Percentiles rank a stretch among this genome's conserved stretches.
phyloP scores from a whole-genome alignment of 2,113 vertebrate species.

The Alexandromys fortis region DNA sequence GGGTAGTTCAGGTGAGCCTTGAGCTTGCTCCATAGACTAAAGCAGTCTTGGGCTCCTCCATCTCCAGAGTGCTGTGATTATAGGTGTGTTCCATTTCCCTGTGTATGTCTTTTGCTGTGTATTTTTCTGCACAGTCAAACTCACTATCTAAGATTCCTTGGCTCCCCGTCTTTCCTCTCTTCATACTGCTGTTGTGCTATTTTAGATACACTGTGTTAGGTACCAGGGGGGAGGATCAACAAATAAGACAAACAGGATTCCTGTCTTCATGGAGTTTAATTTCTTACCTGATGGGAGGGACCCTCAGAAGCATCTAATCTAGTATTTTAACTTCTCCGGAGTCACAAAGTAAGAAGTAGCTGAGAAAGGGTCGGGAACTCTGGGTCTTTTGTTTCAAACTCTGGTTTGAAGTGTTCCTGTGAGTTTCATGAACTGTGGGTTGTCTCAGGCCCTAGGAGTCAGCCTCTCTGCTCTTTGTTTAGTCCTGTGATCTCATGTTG shows the following conservation, averaged over 20 bases:
- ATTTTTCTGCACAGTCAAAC: neutral
- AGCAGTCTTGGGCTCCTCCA: neutral
- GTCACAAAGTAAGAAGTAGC: neutral
- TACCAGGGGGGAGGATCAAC: neutral
- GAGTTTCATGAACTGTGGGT: neutral
- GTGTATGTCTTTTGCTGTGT: neutral
- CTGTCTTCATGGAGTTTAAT: neutral
- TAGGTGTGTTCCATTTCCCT: neutral
- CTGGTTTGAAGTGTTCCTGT: neutral
- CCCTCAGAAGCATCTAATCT: neutral
- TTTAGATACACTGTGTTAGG: neutral
- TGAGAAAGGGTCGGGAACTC: neutral
- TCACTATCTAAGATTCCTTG: neutral
- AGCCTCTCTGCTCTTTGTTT: neutral
- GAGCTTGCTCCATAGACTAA: neutral
- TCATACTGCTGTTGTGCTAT: neutral
- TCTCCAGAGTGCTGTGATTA: neutral
- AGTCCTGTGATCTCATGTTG: too few species aligned
- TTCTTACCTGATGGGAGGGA: neutral
- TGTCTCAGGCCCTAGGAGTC: neutral
- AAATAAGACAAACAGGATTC: neutral
- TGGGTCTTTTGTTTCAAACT: neutral
- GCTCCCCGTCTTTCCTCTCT: neutral
- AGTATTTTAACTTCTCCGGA: neutral
- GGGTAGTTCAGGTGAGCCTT: neutral